These are phyloP conservation scores for Ceuthmochares aereus DNA, from an alignment of 2,113 vertebrate species.

Conservation along the genomic window DNA sequence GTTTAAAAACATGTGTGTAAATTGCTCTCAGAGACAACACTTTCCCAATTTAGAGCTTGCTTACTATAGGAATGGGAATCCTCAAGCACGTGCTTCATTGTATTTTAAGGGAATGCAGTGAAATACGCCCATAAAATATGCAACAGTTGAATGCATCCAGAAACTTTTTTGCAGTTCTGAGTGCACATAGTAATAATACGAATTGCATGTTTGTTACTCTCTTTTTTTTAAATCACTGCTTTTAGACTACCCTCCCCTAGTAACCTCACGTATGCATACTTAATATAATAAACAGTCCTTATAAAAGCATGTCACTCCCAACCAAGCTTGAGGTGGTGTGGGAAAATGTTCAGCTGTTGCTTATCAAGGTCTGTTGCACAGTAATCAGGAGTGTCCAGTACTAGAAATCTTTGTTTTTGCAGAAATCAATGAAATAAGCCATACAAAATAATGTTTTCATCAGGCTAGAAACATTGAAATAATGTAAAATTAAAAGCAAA, in stretches of 20 bases:
- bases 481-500: background rate
- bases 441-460: background rate
- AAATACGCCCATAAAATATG: background rate
- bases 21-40: background rate
- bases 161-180: background rate
- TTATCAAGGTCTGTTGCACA: constrained; percentile 28
- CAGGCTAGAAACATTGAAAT: background rate
- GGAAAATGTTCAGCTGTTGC: background rate
- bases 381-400: background rate
- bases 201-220: background rate
- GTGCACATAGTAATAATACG: background rate
- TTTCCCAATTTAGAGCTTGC: background rate
- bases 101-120: background rate
- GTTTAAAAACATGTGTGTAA: background rate
- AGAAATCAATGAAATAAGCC: background rate
- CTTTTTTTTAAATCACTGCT: background rate
- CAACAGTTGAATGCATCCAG: background rate
- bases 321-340: background rate
- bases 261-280: background rate
- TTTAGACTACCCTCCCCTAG: background rate
- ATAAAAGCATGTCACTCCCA: background rate
- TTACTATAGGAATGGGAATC: background rate
- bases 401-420: background rate
- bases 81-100: background rate
- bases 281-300: background rate